These are phyloP conservation scores for Solea senegalensis DNA, from an alignment of 2,113 vertebrate genomes.

Conservation along the genomic window DNA sequence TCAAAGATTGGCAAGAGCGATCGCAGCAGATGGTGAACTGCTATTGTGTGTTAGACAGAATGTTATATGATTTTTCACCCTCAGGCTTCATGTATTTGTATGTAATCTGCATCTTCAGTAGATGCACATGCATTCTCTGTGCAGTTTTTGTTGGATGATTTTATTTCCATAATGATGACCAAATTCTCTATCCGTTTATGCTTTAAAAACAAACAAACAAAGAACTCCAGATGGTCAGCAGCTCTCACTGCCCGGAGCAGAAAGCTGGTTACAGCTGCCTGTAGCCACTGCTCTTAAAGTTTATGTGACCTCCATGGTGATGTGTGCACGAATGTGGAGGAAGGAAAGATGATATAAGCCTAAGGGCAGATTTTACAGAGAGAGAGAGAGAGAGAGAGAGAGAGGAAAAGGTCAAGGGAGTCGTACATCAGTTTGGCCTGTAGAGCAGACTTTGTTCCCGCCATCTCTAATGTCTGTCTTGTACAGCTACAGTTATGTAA, in stretches of 20 bases:
- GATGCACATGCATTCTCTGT: background rate
- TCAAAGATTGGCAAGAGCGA: too few species aligned
- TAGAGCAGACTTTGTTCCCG: slow-evolving; percentile 24
- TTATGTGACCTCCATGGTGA: slow-evolving; percentile 46
- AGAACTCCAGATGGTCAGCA: slow-evolving; percentile 6
- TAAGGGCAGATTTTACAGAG: slow-evolving; percentile 40
- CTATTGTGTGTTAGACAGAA: background rate
- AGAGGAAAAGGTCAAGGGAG: slow-evolving; percentile 55
- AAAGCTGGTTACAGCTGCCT: slow-evolving; percentile 43
- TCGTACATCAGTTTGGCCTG: slow-evolving; percentile 35
- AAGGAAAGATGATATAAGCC: slow-evolving; percentile 26
- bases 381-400: background rate
- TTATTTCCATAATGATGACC: background rate
- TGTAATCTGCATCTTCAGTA: background rate
- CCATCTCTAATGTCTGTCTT: background rate
- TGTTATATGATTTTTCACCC: background rate
- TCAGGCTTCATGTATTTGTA: background rate
- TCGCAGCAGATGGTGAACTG: background rate
- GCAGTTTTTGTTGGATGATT: background rate
- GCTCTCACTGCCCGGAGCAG: slow-evolving; percentile 8
- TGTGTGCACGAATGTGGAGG: slow-evolving; percentile 17
- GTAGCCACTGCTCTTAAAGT: slow-evolving; percentile 40
- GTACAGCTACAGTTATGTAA: background rate
- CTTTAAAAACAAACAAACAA: background rate
- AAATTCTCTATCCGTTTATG: background rate